phyloP scores from a whole-genome alignment of 2,888 invertebrate species.

The Monochamus alternatus region DNA sequence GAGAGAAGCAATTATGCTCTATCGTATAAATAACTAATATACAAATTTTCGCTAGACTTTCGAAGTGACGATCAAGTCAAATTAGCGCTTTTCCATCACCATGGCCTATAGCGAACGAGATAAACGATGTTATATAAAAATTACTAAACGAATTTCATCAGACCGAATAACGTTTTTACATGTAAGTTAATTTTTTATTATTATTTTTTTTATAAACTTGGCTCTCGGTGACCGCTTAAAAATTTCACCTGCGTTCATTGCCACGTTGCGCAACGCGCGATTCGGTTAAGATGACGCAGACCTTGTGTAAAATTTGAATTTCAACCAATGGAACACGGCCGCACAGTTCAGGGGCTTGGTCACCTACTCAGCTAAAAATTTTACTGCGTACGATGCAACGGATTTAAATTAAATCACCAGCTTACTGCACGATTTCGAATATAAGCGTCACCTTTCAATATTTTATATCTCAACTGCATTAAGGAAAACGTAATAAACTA shows the following conservation, averaged over 20 bases:
- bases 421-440: no score
- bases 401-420: background rate
- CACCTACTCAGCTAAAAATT: background rate
- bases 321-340: constrained; percentile 22
- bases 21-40: no score
- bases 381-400: background rate
- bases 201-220: constrained; percentile 35
- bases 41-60: no score
- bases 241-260: constrained; percentile 54
- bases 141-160: constrained; percentile 32
- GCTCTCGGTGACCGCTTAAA: constrained; percentile 49
- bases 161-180: constrained; percentile 19
- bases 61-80: constrained; percentile 20
- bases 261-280: constrained; percentile 43
- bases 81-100: background rate
- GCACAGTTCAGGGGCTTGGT: constrained; percentile 29
- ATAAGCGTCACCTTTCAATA: no score
- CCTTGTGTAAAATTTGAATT: constrained; percentile 35
- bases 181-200: constrained; percentile 24
- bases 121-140: constrained; percentile 31
- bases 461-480: no score
- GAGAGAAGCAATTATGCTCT: no score
- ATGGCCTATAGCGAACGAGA: constrained; percentile 12
- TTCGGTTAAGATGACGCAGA: constrained; percentile 31
- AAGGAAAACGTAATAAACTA: no score